Conservation (phyloP, 2,113 vertebrate species). For the Indri indri region DNA sequence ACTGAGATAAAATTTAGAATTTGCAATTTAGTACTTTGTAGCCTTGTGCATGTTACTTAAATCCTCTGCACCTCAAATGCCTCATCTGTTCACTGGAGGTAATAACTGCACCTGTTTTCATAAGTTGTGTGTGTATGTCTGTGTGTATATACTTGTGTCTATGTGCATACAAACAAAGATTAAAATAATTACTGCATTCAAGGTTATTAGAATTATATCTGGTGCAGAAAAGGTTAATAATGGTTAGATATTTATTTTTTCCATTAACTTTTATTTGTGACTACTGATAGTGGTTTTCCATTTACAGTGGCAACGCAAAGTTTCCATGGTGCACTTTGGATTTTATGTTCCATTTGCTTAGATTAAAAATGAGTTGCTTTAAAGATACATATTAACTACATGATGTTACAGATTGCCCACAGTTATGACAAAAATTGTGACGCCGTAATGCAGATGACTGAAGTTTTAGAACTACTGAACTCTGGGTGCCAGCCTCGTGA, state of each 20-base stretch:
- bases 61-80: background rate
- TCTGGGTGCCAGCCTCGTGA: background rate
- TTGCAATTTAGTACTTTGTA: background rate
- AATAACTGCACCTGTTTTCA: background rate
- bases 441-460: background rate
- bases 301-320: background rate
- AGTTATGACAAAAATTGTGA: background rate
- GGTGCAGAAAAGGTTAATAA: background rate
- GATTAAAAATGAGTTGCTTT: conserved; percentile 47
- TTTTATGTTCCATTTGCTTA: background rate
- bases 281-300: background rate
- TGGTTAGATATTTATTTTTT: background rate
- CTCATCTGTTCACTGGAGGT: background rate
- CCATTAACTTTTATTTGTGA: background rate
- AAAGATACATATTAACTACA: conserved; percentile 30
- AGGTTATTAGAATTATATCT: background rate
- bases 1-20: conserved; percentile 10
- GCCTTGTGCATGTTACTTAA: background rate
- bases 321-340: background rate
- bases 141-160: background rate
- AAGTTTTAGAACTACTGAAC: conserved; percentile 12
- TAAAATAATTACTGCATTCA: background rate
- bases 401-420: background rate
- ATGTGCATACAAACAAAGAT: background rate
- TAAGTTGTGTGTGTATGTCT: background rate